Conservation (phyloP, 2,888 invertebrate genomes). For the Limulus polyphemus region DNA sequence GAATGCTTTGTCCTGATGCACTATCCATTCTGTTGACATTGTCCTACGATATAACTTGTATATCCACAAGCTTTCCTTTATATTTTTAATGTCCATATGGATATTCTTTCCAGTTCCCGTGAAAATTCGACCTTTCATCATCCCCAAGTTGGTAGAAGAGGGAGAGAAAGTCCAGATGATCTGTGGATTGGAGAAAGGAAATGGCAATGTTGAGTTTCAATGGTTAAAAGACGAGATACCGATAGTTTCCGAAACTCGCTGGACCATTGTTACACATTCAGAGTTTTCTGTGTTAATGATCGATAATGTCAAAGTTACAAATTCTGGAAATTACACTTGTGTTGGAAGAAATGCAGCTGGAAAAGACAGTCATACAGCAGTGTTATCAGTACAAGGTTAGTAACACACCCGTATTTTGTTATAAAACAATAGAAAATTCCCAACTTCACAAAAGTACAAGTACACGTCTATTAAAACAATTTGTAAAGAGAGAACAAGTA, state of each 20-base stretch:
- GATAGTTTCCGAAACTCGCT: too few relatives aligned
- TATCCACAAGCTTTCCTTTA: too few relatives aligned
- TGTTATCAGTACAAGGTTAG: conserved; percentile 16
- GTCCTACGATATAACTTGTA: too few relatives aligned
- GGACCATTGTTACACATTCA: too few relatives aligned
- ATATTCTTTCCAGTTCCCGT: background rate
- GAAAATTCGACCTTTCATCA: background rate
- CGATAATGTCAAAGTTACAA: conserved; percentile 6
- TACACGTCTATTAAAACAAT: too few relatives aligned
- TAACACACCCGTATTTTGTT: too few relatives aligned
- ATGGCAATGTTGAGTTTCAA: conserved; percentile 1
- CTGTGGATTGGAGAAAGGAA: background rate
- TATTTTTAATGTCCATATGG: too few relatives aligned
- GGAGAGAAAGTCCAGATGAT: background rate
- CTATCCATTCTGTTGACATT: too few relatives aligned
- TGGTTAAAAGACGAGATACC: conserved; percentile 10
- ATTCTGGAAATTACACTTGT: conserved; percentile 20
- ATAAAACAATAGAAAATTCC: too few relatives aligned
- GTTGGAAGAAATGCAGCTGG: conserved; percentile 7
- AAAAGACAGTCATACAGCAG: conserved; percentile 8
- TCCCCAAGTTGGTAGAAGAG: background rate
- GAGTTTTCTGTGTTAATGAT: conserved; percentile 7
- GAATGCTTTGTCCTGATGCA: too few relatives aligned
- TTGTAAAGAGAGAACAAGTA: too few relatives aligned
- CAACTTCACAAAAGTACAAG: too few relatives aligned